Base-by-base conservation (phyloP, 2,113 vertebrate genomes). In the Dasypus novemcinctus region DNA sequence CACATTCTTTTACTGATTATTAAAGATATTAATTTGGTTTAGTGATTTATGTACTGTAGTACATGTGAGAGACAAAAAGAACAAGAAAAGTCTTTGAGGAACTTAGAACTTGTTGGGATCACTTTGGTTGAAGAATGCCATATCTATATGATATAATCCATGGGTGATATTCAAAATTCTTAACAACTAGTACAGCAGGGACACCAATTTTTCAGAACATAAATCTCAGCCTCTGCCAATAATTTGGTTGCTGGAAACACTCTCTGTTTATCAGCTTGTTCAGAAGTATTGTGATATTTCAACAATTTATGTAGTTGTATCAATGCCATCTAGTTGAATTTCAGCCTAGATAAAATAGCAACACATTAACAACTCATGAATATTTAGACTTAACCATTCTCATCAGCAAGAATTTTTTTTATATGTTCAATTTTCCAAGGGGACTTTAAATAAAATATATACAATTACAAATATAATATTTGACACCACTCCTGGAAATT, bases 401-500 rank as follows among this genome's bases (percentile, higher is more conserved):
- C 13, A 61, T 14, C 7, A n/a, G 41, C 38, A 74, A 59, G 38
- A 43, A 5, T 64, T 75, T 52, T 75, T 52, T 33, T 75, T 49
- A 75, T 68, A 49, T 84, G 13, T n/a, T 38, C 38, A 66, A 33
- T 25, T 64, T 75, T n/a, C 49, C 23, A 21, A 64, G 43, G 33
- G 33, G 20, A 75, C 64, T 64, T 89, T 64, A 52, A 83, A 88
- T 64, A 92, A n/a, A 95, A 88, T 41, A 94, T 57, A 93, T 49
- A 52, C 12, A 74, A 95, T 66, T 64, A 74, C 82, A 90, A 94
- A 91, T 38, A 43, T 87, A 74, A 54, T 33, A 5, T 25, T 27
- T 95, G 41, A 80, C 69, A 46, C 49, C 84, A 29, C 78, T 63
- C 27, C 94, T 90, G 66, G 54, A 90, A 94, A 87, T 92, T 78